Base-by-base conservation (phyloP, 2,888 invertebrate species). In the Drosophila dives region DNA sequence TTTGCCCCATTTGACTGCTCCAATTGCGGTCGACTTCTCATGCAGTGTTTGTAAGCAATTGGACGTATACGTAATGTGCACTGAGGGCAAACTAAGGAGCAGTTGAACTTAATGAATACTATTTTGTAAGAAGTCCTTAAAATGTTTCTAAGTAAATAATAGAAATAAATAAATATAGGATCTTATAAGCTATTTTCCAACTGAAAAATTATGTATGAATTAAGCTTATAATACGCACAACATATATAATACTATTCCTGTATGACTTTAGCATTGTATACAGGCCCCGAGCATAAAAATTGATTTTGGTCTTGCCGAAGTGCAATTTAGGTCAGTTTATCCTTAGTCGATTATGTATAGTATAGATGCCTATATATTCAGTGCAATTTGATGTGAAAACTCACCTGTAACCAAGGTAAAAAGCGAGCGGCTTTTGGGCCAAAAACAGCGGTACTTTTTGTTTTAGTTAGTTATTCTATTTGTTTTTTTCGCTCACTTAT, bases 11-110 rank as follows among this genome's bases (percentile, higher is more conserved):
- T 17, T 32, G n/a, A 17, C 17, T 61, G 53, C 61, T 32, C 45
- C 45, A 23, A n/a, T 23, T 59, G 36, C 15, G 17, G 7, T 59
- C 5, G 32, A 36, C 45, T 71, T 33, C 15, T 23, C 45, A 10
- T 36, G 53, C 59, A 58, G 26, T 26, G 33, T 23, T 56, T 62
- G 29, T 26, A 54, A 59, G 66, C 72, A 48, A 11, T 50, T 60
- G 59, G 60, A 63, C 83, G 89, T 80, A 79, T 78, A 75, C 86
- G 78, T 88, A 75, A 86, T 85, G 61, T 75, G 64, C 55, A 49
- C 40, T 65, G 63, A 68, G 15, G 70, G 69, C 74, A 66, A 53
- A 10, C 61, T 55, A 40, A 33, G 68, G 42, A 69, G 53, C 56
- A 55, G 59, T 63, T 51, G 51, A 48, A 33, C 11, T 7, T 36